Base-by-base conservation (phyloP, 2,888 invertebrate species). In the Melipona beecheii region DNA sequence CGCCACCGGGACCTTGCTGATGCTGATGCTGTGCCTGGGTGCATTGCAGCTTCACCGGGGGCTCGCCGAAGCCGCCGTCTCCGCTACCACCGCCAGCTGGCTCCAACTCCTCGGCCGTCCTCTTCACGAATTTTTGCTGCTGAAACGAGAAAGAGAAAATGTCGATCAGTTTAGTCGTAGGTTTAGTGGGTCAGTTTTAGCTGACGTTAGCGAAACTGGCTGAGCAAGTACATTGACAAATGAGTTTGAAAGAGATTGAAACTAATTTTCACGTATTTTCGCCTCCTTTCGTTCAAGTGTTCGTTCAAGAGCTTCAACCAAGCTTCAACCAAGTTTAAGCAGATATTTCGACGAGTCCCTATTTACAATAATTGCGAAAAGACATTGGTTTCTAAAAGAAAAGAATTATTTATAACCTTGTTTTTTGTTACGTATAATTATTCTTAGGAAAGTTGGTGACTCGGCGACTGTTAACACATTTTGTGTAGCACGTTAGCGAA, bases 121-220 rank as follows among this genome's bases (percentile, higher is more conserved):
- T 95, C 95, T 97, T 97, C 93, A 97, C 95, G 95, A 97, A 97
- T 95, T 98, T 98, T 96, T 97, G 97, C 96, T 97, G 97, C 97
- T 97, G 96, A 83, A 93, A 94, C 92, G 86, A 91, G 68, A 84
- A 36, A 49, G 4, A 11, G 21, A 52, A 15, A 52, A 27, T 0
- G 1, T 21, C n/a, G 56, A 54, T 83, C 70, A 78, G 56, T 56
- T 19, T 11, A 3, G 1, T 49, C 4, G 21, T 6, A 31, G 31
- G 4, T 31, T 24, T 17, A 17, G 17, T 0, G 5, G 58, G n/a
- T n/a, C n/a, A n/a, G n/a, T n/a, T n/a, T n/a, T n/a, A n/a, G n/a
- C n/a, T 65, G 36, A 43, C 21, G n/a, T n/a, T n/a, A n/a, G 17
- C n/a, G n/a, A 15, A 17, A 43, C 15, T 43, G n/a, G 43, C 5